phyloP scores from a whole-genome alignment of 2,797 vertebrate genomes.

The Neosilurus mollespiculum region DNA sequence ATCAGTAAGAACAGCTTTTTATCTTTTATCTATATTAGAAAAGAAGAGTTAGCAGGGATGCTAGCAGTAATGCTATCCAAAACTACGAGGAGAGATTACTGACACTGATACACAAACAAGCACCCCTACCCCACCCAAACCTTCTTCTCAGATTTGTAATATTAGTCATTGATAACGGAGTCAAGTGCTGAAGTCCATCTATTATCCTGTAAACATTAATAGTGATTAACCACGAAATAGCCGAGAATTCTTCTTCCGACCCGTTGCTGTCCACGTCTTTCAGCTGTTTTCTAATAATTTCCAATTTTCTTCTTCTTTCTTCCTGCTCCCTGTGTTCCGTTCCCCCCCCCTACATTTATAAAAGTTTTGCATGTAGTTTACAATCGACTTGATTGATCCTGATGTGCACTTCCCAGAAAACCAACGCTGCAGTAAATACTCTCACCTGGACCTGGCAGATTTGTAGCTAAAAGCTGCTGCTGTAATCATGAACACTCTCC shows the following conservation, averaged over 20 bases:
- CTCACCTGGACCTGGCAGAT: neutral
- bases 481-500: neutral
- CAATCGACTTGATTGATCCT: neutral
- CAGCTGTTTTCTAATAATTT: neutral
- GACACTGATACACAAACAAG: neutral
- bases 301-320: neutral
- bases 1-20: neutral
- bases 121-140: no score
- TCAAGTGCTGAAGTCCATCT: neutral
- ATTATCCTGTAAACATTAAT: neutral
- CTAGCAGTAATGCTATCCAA: neutral
- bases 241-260: neutral
- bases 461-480: neutral
- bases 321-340: neutral
- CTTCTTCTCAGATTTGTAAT: neutral
- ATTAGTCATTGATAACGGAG: neutral
- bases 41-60: neutral
- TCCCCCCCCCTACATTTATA: neutral
- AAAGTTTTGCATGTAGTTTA: neutral
- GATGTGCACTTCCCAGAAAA: neutral
- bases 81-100: neutral
- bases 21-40: neutral
- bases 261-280: neutral
- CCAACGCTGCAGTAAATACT: neutral
- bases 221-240: neutral